phyloP scores from a whole-genome alignment of 1,140 invertebrate genomes.

The Apis dorsata region DNA sequence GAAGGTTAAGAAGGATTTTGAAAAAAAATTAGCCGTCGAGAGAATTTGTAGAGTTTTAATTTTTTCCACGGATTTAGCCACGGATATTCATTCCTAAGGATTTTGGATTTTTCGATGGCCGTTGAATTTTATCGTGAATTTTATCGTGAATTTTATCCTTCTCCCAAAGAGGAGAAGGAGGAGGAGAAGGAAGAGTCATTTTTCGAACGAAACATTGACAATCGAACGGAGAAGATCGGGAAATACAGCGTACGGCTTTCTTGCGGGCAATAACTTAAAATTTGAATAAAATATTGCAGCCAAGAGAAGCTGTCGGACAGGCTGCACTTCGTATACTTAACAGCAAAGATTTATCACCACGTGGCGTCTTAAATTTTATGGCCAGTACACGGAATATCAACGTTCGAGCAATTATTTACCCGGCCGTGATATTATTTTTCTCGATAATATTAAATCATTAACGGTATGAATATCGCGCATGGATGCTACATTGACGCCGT shows the following conservation, averaged over 20 bases:
- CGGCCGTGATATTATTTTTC: conserved; percentile 32
- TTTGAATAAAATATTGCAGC: conserved; percentile 52
- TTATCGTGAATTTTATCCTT: too few relatives aligned
- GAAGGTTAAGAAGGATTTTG: neutral
- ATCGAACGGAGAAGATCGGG: neutral
- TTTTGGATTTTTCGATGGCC: neutral
- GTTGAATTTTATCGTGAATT: neutral
- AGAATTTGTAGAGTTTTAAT: too few relatives aligned
- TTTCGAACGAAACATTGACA: neutral
- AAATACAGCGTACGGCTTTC: conserved; percentile 31
- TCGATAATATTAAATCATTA: conserved; percentile 41
- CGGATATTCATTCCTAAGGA: too few relatives aligned
- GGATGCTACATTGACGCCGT: neutral
- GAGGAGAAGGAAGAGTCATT: neutral
- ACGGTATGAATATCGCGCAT: conserved; percentile 16
- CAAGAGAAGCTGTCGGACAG: conserved; percentile 40
- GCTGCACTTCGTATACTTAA: conserved; percentile 38
- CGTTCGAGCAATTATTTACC: conserved; percentile 39
- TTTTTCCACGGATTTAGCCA: too few relatives aligned
- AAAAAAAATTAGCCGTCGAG: too few relatives aligned
- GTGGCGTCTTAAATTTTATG: conserved; percentile 41
- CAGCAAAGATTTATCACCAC: conserved; percentile 41
- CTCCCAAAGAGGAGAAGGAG: neutral
- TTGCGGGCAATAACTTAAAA: conserved; percentile 31
- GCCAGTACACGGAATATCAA: conserved; percentile 41